A percentile compares a stretch with the other conserved stretches of the same genome.
Conservation (phyloP, 2,113 vertebrate genomes). For the Eublepharis macularius region DNA sequence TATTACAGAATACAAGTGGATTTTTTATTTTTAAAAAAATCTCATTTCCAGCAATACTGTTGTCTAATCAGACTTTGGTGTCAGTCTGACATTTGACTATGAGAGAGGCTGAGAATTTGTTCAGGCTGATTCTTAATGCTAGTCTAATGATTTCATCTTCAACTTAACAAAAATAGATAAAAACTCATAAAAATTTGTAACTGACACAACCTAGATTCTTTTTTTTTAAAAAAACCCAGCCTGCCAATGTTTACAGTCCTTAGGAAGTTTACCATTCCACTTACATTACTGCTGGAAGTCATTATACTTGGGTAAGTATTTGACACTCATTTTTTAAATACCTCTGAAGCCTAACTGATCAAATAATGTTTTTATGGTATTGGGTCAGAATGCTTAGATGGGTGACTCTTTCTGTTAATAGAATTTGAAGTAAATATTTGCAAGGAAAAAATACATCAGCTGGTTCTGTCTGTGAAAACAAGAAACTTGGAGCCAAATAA, state of each 20-base stretch:
- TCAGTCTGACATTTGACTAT: constrained; percentile 40
- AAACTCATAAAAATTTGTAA: constrained; percentile 20
- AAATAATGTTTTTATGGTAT: neutral
- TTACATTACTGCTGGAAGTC: constrained; percentile 89
- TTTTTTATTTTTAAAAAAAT: constrained; percentile 2
- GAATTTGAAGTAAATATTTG: constrained; percentile 8
- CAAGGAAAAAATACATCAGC: neutral
- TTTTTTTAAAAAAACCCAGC: constrained; percentile 73
- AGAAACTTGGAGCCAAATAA: neutral
- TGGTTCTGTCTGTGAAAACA: neutral
- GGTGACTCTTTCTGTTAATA: neutral
- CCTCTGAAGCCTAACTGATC: constrained; percentile 19
- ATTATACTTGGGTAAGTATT: constrained; percentile 83
- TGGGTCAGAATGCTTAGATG: neutral
- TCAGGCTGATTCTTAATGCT: constrained; percentile 15
- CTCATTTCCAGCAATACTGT: neutral
- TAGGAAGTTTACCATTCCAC: constrained; percentile 91
- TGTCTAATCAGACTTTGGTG: constrained; percentile 20
- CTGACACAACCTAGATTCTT: constrained; percentile 24
- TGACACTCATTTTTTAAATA: constrained; percentile 22
- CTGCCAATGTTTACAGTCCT: constrained; percentile 96
- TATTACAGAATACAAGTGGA: neutral
- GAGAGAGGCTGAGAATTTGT: neutral
- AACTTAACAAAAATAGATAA: constrained; percentile 39
- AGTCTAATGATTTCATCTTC: constrained; percentile 26